Evolutionary conservation across 2,113 vertebrate genomes (phyloP).

Genomic region (Carettochelys insculpta): DNA sequence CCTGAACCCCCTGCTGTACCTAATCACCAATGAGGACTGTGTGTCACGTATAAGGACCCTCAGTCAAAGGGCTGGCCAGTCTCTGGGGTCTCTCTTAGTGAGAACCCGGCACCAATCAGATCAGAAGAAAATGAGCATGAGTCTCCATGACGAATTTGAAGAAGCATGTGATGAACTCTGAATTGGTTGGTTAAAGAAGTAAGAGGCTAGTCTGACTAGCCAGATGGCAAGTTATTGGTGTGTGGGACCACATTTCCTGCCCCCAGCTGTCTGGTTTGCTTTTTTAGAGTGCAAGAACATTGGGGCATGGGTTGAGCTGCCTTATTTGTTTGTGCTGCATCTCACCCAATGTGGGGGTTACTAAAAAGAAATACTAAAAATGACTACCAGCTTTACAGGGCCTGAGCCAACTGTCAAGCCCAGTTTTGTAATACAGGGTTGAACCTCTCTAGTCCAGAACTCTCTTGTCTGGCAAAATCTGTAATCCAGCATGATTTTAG

Average conservation of each 20-base stretch:
- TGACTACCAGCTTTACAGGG: background rate
- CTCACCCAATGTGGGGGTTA: background rate
- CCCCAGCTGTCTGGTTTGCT: background rate
- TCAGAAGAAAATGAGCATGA: background rate
- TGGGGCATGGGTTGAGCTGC: background rate
- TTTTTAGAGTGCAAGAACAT: background rate
- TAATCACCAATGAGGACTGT: slow-evolving; percentile 69
- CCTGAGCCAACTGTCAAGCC: background rate
- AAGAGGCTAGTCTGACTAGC: background rate
- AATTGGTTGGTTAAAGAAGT: background rate
- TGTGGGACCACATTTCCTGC: background rate
- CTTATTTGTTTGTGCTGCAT: background rate
- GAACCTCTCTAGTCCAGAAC: no score
- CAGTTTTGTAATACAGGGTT: background rate
- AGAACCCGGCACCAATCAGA: background rate
- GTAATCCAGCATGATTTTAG: no score
- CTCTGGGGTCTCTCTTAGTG: background rate
- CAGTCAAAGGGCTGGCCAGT: background rate
- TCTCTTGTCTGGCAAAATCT: no score
- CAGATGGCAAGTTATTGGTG: background rate
- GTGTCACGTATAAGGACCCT: slow-evolving; percentile 28
- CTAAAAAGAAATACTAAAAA: background rate
- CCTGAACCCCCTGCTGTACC: slow-evolving; percentile 83
- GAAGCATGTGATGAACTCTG: slow-evolving; percentile 43
- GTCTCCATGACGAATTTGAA: background rate